Evolutionary conservation across 2,113 vertebrate genomes (phyloP), one percentile per base, ranked within the genome.

Genomic region (Prunella fulvescens): DNA sequence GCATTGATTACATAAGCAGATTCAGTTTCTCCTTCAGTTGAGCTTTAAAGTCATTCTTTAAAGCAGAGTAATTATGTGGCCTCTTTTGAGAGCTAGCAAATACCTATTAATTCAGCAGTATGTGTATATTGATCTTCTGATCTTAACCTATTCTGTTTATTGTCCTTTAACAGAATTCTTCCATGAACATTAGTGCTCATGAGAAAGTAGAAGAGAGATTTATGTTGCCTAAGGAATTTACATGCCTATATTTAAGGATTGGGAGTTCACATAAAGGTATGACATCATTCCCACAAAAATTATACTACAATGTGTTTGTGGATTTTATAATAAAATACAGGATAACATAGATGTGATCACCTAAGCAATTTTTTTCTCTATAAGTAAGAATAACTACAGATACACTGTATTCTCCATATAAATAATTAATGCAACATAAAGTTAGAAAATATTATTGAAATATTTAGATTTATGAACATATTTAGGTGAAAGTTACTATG

Each of bases 41-140:
- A 93, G 79, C 77, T 92, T 92, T 91, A 73, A 92, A 89, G 88
- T 81, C 69, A 91, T 86, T 79, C 91, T 92, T 95, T 93, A 90
- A 91, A 88, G 86, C 61, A 89, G 61, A 92, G 61, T 90, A 94
- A 94, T 95, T 93, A 90, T 7, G 19, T 86, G 65, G 40, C 44
- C 19, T 91, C 73, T 91, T 94, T 81, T 84, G 80, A 93, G 86
- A 91, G 89, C 91, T 86, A 89, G 80, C 86, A 97, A 90, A 93
- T 95, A 96, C 88, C 92, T 95, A 96, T 95, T 97, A 96, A 93
- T 97, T 96, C 92, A 94, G 76, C 88, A 84, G 80, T 91, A 95
- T 92, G 86, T 84, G 77, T 81, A 54, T 95, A 95, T 96, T 94
- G 95, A 96, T 96, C 93, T 96, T 94, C 80, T 71, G 73, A 95